Conservation (phyloP, 2,797 vertebrate species). For the Sarcoramphus papa region DNA sequence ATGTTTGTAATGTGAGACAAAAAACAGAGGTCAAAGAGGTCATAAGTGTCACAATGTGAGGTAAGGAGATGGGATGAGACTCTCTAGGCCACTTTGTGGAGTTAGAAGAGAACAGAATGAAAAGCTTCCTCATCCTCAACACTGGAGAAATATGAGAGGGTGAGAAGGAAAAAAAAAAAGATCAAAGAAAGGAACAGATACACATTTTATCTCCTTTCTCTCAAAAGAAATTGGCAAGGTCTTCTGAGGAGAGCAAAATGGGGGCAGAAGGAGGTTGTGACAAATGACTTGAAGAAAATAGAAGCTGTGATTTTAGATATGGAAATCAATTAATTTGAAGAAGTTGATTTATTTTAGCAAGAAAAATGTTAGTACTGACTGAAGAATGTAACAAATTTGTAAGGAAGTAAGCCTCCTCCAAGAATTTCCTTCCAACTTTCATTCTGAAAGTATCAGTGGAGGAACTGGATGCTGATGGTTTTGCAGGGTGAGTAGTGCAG, state of each 20-base stretch:
- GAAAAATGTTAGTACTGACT: background rate
- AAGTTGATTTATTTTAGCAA: slow-evolving; percentile 1
- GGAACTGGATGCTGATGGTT: background rate
- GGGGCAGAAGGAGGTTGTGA: background rate
- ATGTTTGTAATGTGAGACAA: background rate
- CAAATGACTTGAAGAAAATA: background rate
- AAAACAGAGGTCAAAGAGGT: background rate
- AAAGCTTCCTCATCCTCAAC: background rate
- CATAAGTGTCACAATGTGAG: background rate
- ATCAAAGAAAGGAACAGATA: background rate
- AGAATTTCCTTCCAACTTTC: background rate
- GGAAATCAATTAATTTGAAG: slow-evolving; percentile 10
- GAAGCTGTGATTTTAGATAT: background rate
- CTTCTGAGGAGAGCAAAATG: background rate
- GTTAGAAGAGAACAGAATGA: background rate
- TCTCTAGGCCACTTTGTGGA: background rate
- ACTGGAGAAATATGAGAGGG: accelerated
- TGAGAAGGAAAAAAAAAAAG: background rate
- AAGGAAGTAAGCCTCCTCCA: background rate
- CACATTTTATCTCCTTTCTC: background rate
- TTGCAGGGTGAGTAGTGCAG: background rate
- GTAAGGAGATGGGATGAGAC: background rate
- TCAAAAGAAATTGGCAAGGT: background rate
- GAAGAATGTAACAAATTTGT: background rate
- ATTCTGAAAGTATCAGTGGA: background rate